Evolutionary conservation across 2,113 vertebrate species (phyloP).

Genomic region (Colinus virginianus): DNA sequence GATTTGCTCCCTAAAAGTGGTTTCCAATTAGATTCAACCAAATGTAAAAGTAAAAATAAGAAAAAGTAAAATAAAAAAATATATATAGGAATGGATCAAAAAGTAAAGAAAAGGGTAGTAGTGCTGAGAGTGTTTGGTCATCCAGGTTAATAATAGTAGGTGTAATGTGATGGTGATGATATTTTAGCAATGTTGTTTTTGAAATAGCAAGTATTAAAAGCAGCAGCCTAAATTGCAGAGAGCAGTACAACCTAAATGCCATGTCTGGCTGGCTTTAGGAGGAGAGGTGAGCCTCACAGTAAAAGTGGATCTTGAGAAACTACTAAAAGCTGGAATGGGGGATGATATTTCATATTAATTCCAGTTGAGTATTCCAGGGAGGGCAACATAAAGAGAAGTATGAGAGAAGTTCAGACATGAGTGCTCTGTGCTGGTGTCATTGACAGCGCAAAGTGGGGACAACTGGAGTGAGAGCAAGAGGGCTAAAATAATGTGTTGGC

Average conservation of each 20-base stretch:
- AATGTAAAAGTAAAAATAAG: neutral
- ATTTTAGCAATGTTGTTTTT: neutral
- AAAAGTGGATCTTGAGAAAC: neutral
- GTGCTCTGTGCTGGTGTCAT: conserved; percentile 21
- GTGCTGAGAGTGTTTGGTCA: neutral
- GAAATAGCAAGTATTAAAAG: neutral
- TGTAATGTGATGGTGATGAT: neutral
- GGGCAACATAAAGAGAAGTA: neutral
- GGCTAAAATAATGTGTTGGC: conserved; percentile 58
- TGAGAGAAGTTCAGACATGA: conserved; percentile 10
- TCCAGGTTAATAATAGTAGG: neutral
- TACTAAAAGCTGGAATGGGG: neutral
- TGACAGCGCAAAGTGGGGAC: conserved; percentile 2
- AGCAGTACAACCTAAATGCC: neutral
- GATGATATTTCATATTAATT: conserved; percentile 34
- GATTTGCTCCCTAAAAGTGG: neutral
- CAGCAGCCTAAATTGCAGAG: neutral
- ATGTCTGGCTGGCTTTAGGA: neutral
- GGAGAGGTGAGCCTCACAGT: neutral
- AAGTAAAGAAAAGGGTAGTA: neutral
- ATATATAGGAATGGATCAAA: neutral
- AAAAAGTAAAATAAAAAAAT: neutral
- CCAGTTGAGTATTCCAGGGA: conserved; percentile 16
- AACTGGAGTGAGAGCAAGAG: conserved; percentile 39
- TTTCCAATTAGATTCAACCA: neutral